Evolutionary conservation across 2,113 vertebrate species (phyloP).

Genomic region (Labeo rohita): DNA sequence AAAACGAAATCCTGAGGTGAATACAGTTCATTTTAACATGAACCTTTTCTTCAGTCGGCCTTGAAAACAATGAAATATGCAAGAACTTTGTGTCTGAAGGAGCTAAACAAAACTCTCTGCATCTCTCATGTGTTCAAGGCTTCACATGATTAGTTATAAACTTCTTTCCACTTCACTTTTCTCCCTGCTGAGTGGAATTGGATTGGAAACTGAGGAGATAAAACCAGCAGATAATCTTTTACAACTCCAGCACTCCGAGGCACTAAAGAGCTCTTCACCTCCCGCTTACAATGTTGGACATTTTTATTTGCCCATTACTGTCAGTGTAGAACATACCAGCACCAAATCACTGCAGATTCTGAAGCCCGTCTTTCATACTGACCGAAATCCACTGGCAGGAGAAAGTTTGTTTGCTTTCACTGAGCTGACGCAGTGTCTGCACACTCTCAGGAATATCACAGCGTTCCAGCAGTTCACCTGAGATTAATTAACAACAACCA

Average conservation of each 20-base stretch:
- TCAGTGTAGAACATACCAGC: slow-evolving; percentile 38
- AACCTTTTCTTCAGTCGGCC: no score
- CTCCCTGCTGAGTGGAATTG: not conserved
- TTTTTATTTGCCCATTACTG: slow-evolving; percentile 61
- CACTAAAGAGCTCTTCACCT: slow-evolving; percentile 45
- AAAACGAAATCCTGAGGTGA: no score
- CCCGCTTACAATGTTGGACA: slow-evolving; percentile 20
- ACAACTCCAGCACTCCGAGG: slow-evolving; percentile 19
- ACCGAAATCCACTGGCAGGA: not conserved
- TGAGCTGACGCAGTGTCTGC: not conserved
- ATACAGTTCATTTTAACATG: no score
- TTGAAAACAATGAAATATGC: no score
- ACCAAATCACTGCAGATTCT: slow-evolving; percentile 55
- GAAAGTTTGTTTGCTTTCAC: slow-evolving; percentile 9
- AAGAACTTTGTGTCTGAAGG: no score
- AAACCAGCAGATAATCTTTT: slow-evolving; percentile 34
- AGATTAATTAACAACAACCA: slow-evolving; percentile 51
- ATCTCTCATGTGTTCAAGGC: no score
- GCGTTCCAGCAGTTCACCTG: not conserved
- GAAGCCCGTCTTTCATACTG: slow-evolving; percentile 20
- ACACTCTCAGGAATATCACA: slow-evolving; percentile 33
- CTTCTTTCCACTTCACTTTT: not conserved
- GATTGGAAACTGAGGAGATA: not conserved
- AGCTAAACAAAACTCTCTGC: no score
- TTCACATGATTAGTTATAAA: no score